These are phyloP conservation scores for Gila orcuttii DNA, from an alignment of 2,113 vertebrate genomes.

Conservation along the genomic window DNA sequence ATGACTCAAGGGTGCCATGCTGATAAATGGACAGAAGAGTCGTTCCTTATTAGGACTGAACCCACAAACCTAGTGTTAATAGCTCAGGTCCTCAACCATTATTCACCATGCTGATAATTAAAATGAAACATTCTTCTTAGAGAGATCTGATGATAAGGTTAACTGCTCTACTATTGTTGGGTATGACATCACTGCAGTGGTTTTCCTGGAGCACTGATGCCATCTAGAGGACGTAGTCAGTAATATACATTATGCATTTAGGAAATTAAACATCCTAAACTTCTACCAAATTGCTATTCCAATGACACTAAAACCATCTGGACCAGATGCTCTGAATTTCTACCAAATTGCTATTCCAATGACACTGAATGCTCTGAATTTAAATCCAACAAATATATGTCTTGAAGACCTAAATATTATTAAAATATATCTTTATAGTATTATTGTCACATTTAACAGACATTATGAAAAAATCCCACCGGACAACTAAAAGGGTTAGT, in stretches of 20 bases:
- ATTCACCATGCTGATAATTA: neutral
- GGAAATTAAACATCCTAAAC: neutral
- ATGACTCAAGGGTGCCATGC: neutral
- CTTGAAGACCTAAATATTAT: neutral
- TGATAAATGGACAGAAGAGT: neutral
- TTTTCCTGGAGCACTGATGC: neutral
- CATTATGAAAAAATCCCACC: neutral
- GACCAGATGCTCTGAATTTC: neutral
- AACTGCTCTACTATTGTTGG: neutral
- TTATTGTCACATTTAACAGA: neutral
- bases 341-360: neutral
- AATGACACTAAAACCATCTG: too few species aligned
- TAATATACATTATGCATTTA: too few species aligned
- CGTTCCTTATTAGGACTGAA: neutral
- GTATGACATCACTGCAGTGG: neutral
- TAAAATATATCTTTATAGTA: neutral
- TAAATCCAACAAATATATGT: neutral
- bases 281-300: neutral
- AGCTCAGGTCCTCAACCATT: neutral
- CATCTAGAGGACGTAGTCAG: conserved; percentile 11
- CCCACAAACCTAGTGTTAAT: neutral
- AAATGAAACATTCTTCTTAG: neutral
- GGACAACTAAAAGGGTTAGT: too few species aligned
- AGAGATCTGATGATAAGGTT: neutral
- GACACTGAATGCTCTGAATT: neutral